These are phyloP conservation scores for Oryzias celebensis DNA, from an alignment of 2,113 vertebrate genomes.

Conservation along the genomic window DNA sequence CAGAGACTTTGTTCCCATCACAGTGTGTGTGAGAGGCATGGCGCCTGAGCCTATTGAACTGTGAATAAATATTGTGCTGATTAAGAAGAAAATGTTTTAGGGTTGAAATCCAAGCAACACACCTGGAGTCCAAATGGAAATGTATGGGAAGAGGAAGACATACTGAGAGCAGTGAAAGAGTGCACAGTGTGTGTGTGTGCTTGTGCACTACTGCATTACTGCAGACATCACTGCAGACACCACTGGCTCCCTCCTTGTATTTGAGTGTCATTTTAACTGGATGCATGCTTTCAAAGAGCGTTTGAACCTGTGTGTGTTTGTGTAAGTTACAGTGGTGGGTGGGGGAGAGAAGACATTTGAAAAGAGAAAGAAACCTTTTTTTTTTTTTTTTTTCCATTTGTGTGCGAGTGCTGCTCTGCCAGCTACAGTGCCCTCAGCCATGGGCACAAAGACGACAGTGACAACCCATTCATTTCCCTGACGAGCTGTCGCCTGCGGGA, in stretches of 20 bases:
- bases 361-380: constrained; percentile 25
- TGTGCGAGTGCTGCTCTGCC: constrained; percentile 85
- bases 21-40: constrained; percentile 7
- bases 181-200: neutral
- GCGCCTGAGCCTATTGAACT: constrained; percentile 46
- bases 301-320: constrained; percentile 56
- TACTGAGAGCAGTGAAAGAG: constrained; percentile 28
- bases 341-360: constrained; percentile 25
- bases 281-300: constrained; percentile 54
- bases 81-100: constrained; percentile 43
- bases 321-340: neutral
- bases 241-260: constrained; percentile 16
- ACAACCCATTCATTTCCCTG: constrained; percentile 98
- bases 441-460: constrained; percentile 85
- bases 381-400: constrained; percentile 8
- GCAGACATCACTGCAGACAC: constrained; percentile 9
- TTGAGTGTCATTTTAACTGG: constrained; percentile 49
- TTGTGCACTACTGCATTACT: neutral
- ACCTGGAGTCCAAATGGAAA: constrained; percentile 51
- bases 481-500: constrained; percentile 88
- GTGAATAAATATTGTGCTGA: constrained; percentile 54
- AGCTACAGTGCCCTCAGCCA: constrained; percentile 91
- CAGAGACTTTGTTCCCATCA: constrained; percentile 29
- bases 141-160: constrained; percentile 1
- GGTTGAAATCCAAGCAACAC: constrained; percentile 54